Base-by-base conservation (phyloP, 1,140 invertebrate species). In the Asbolus verrucosus region DNA sequence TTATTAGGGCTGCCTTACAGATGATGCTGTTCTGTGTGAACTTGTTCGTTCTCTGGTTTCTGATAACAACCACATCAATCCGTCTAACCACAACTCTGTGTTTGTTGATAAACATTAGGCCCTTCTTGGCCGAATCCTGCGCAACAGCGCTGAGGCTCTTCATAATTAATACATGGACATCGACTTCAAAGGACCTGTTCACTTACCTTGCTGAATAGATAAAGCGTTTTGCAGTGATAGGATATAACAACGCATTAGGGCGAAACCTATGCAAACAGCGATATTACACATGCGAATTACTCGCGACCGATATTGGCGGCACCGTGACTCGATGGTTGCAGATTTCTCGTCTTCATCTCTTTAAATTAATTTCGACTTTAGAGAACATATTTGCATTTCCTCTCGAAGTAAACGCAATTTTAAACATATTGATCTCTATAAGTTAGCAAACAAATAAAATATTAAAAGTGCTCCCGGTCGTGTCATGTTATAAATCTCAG, bases 121-220 rank as follows among this genome's bases (percentile, higher is more conserved):
- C 9, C 46, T 27, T 54, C 46, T 54, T 54, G 46, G 9, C 21
- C 9, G 21, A 6, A 36, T 36, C 33, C 11, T 36, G 33, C 33
- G 33, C 33, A 36, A 36, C 33, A 2, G 33, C 13, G 16, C 13
- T 6, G 21, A 54, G 9, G 46, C 18, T 27, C 46, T 54, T 54
- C 46, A 54, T 54, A 54, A 54, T 54, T 54, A 54, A 54, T 54
- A 54, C 46, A 54, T 54, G 46, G 46, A 54, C 46, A 54, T 13
- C 21, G 21, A 54, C 46, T 54, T 54, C 46, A 54, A 54, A 54
- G 46, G 46, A 43, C 15, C 39, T 18, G 15, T 16, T 43, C 39
- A 30, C 46, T 54, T 31, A 54, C 46, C 46, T 54, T 31, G 3
- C 3, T 24, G 46, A 54, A 54, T 54, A 54, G 18, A 19, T 54